A percentile compares a stretch with the other conserved stretches of the same genome.
phyloP scores from a whole-genome alignment of 1,140 invertebrate genomes.

The Rhopalosiphum maidis region DNA sequence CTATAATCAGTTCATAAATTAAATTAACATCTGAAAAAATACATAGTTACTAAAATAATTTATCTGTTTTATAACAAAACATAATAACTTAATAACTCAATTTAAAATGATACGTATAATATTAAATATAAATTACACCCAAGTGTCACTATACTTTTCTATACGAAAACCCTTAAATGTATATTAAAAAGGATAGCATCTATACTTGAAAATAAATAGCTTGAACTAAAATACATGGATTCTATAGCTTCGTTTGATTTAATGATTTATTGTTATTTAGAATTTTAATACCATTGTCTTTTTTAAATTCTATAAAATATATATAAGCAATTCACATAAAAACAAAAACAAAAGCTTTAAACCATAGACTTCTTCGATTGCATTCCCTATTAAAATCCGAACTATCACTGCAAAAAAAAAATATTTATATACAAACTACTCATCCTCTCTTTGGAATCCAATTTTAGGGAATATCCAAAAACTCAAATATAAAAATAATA shows the following conservation, averaged over 20 bases:
- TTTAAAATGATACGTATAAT: neutral
- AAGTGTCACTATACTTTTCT: neutral
- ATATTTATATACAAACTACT: too few relatives aligned
- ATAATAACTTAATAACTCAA: neutral
- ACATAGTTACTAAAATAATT: neutral
- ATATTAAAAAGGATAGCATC: neutral
- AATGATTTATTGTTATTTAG: neutral
- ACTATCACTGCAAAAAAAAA: too few relatives aligned
- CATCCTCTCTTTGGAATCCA: too few relatives aligned
- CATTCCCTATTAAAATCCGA: too few relatives aligned
- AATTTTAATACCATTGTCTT: neutral
- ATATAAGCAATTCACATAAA: too few relatives aligned
- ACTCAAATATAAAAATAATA: too few relatives aligned
- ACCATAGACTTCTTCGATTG: too few relatives aligned
- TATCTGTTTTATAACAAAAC: neutral
- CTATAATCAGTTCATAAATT: neutral
- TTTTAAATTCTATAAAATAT: neutral
- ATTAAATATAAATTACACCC: neutral
- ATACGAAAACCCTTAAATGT: neutral
- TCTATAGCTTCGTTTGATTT: too few relatives aligned
- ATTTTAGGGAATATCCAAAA: too few relatives aligned
- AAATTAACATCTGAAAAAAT: neutral
- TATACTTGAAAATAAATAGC: neutral
- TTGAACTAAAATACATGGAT: neutral
- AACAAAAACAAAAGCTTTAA: too few relatives aligned